Conservation (phyloP, 2,113 vertebrate species). For the Physeter macrocephalus region DNA sequence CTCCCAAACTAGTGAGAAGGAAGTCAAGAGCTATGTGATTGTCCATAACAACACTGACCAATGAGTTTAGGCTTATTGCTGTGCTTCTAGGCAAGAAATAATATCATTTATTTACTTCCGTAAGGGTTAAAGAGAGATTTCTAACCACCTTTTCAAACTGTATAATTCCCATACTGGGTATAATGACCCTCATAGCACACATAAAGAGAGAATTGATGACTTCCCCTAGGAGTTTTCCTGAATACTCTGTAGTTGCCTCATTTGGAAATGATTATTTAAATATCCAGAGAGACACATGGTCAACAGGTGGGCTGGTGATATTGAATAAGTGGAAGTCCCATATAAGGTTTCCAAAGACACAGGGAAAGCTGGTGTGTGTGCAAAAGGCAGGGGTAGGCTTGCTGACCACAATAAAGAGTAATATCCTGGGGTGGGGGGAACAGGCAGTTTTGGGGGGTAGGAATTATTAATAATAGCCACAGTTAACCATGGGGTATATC, state of each 20-base stretch:
- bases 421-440: not conserved
- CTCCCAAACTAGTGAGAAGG: not conserved
- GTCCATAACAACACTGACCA: not conserved
- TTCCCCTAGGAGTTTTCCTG: not conserved
- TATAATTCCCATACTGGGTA: not conserved
- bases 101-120: not conserved
- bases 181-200: not conserved
- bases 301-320: not conserved
- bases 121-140: not conserved
- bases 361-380: not conserved
- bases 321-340: not conserved
- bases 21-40: not conserved
- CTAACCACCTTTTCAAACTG: not conserved
- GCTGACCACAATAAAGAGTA: not conserved
- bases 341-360: not conserved
- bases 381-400: not conserved
- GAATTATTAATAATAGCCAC: not conserved
- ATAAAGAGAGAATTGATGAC: not conserved
- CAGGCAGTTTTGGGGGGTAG: not conserved
- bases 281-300: not conserved
- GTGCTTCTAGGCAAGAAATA: not conserved
- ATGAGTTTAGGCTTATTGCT: not conserved
- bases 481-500: not conserved
- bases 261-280: not conserved
- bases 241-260: not conserved